Evolutionary conservation across 2,113 vertebrate genomes (phyloP).

Genomic region (Lophura nycthemera): DNA sequence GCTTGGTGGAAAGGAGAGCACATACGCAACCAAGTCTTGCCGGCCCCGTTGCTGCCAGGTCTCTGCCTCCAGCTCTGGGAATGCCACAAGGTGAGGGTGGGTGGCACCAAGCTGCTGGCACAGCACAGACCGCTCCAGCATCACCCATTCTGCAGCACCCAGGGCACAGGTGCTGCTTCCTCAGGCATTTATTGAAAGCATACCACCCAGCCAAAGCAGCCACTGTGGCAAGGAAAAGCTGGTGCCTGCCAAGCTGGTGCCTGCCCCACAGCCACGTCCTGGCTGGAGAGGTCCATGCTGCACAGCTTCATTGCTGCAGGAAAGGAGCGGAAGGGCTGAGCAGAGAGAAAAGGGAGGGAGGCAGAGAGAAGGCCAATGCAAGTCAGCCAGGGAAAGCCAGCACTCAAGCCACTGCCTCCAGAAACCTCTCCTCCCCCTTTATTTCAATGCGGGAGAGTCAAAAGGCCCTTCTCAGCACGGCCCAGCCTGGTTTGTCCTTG

Average conservation of each 20-base stretch:
- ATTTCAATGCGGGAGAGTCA: rapidly evolving
- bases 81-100: rapidly evolving
- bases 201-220: background rate
- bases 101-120: background rate
- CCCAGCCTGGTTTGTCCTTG: too few relatives aligned
- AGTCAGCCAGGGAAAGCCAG: background rate
- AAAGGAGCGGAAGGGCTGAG: background rate
- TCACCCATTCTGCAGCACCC: background rate
- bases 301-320: background rate
- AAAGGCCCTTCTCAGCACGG: background rate
- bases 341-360: background rate
- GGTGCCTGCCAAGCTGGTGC: too few relatives aligned
- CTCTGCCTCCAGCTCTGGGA: background rate
- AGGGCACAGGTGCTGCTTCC: background rate
- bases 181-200: background rate
- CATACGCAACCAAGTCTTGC: background rate
- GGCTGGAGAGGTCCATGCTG: too few relatives aligned
- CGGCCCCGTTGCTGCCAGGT: background rate
- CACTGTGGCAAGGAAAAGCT: background rate
- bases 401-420: background rate
- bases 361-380: background rate
- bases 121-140: background rate
- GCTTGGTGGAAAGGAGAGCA: background rate
- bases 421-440: background rate
- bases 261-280: too few relatives aligned